Evolutionary conservation across 2,797 vertebrate species (phyloP), one percentile per base, ranked within the genome.

Genomic region (Enteromius thamalakanensis): DNA sequence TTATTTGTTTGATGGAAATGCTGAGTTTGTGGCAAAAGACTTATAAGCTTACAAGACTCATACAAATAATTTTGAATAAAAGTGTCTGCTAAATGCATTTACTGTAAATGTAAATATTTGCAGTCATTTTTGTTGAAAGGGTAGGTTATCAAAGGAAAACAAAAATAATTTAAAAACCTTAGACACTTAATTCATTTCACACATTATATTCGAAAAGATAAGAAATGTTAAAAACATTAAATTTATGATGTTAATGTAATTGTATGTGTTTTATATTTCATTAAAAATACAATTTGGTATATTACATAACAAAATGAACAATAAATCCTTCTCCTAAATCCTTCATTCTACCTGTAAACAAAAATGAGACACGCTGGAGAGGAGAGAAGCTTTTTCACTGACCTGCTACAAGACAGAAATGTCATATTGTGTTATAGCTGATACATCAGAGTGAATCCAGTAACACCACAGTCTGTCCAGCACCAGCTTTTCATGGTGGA

Each of bases 371-470:
- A 70, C 53, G 62, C 60, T 77, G 62, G 60, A 68, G 67, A 87
- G 72, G 32, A 51, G 47, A 55, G 47, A 85, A 60, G 68, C 37
- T 80, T 79, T 81, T 78, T 71, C 68, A 80, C 76, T 75, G 87
- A 89, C 87, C 83, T 70, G 67, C 64, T 72, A 78, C 83, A 82
- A 78, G 84, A 88, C 74, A 87, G 78, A 70, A 86, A 82, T 86
- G 84, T 90, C 86, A 86, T 80, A 84, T 76, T 70, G 68, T 76
- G 86, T 90, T 89, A 87, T 71, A 55, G n/a, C 21, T 86, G 83
- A 85, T 88, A 77, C 60, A 84, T 70, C 72, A 32, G 68, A 87
- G 87, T 84, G 76, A 85, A 79, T 69, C 69, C 62, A 60, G 32
- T 85, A 51, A 62, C 72, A 78, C 82, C 81, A 83, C 53, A 79